Percentiles rank a stretch among this genome's conserved stretches.
These are phyloP conservation scores for Cephalopachus bancanus DNA, from an alignment of 2,797 vertebrate species.

Conservation along the genomic window DNA sequence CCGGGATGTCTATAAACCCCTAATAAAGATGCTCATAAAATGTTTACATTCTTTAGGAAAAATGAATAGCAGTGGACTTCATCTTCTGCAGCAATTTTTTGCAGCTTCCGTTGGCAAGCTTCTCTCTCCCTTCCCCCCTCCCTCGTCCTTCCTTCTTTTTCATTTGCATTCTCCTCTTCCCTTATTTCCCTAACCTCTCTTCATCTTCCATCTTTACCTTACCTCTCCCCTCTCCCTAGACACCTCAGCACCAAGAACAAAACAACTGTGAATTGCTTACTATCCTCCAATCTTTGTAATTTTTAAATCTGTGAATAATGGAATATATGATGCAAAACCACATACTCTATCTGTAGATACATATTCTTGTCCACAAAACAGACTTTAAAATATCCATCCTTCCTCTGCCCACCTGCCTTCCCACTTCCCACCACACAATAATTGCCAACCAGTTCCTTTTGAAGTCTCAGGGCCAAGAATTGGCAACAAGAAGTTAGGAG, in stretches of 20 bases:
- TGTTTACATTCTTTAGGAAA: constrained; percentile 30
- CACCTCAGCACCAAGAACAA: background rate
- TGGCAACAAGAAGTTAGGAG: background rate
- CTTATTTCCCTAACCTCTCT: background rate
- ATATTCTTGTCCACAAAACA: background rate
- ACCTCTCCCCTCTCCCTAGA: background rate
- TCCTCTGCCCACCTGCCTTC: background rate
- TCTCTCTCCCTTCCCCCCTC: background rate
- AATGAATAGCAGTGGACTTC: background rate
- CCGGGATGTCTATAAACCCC: background rate
- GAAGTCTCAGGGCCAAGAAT: background rate
- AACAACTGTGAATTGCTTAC: background rate
- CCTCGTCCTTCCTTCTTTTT: too few species aligned
- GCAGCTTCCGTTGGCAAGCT: background rate
- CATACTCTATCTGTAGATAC: background rate
- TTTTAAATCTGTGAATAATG: background rate
- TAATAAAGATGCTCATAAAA: background rate
- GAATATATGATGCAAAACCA: background rate
- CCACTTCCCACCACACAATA: background rate
- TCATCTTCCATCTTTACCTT: background rate
- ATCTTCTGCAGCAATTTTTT: background rate
- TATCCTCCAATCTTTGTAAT: background rate
- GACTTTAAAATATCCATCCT: background rate
- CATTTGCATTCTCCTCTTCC: background rate
- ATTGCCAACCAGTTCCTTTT: background rate